phyloP scores from a whole-genome alignment of 2,113 vertebrate species.

The Nibea albiflora region DNA sequence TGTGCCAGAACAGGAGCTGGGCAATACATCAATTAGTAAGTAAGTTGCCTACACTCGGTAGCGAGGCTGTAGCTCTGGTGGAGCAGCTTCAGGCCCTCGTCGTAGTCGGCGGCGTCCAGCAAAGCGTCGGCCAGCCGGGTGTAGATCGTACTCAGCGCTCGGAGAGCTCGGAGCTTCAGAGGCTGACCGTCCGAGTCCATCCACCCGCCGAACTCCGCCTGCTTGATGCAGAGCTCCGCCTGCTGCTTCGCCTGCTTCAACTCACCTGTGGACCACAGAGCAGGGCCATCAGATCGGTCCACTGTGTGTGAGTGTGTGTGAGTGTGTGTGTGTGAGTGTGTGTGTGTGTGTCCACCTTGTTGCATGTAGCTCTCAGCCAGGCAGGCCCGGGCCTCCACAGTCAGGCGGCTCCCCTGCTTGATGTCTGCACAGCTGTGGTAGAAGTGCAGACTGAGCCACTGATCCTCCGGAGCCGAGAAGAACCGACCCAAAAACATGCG shows the following conservation, averaged over 20 bases:
- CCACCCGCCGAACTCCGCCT: slow-evolving; percentile 19
- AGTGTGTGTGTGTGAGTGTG: neutral
- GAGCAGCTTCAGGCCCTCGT: slow-evolving; percentile 25
- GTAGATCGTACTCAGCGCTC: slow-evolving; percentile 38
- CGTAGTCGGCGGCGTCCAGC: neutral
- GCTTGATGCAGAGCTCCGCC: slow-evolving; percentile 42
- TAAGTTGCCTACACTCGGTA: slow-evolving; percentile 26
- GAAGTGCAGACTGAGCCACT: slow-evolving; percentile 62
- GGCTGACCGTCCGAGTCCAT: slow-evolving; percentile 24
- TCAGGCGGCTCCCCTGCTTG: neutral
- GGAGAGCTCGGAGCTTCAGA: slow-evolving; percentile 28
- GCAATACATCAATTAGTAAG: no score
- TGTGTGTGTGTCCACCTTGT: slow-evolving; percentile 40
- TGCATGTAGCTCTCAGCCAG: slow-evolving; percentile 56
- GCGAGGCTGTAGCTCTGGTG: slow-evolving; percentile 26
- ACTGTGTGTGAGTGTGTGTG: neutral
- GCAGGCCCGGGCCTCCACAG: slow-evolving; percentile 33
- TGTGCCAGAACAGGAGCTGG: no score
- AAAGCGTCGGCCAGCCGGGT: slow-evolving; percentile 11
- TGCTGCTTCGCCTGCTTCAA: slow-evolving; percentile 54
- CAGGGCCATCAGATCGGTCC: neutral
- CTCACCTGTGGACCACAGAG: slow-evolving; percentile 37
- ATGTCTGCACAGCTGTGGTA: slow-evolving; percentile 44
- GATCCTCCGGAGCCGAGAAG: slow-evolving; percentile 43
- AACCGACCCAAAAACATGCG: slow-evolving; percentile 44